These are phyloP conservation scores for Chaetodon trifascialis DNA, from an alignment of 2,113 vertebrate genomes.

Conservation along the genomic window DNA sequence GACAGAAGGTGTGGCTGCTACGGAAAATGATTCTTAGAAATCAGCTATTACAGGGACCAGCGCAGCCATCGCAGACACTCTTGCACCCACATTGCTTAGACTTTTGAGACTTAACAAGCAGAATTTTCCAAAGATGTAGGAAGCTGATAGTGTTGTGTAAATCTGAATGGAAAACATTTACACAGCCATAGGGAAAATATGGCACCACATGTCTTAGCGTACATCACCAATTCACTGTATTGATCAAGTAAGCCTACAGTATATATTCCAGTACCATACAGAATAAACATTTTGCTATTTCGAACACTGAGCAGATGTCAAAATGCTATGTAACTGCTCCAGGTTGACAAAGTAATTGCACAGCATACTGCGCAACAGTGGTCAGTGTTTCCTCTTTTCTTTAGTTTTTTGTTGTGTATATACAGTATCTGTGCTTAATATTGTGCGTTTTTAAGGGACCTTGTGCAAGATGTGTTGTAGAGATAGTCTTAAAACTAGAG, in stretches of 20 bases:
- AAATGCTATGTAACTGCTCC: conserved; percentile 63
- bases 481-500: conserved; percentile 80
- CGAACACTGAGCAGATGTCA: conserved; percentile 62
- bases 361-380: conserved; percentile 69
- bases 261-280: conserved; percentile 69
- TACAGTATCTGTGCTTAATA: conserved; percentile 79
- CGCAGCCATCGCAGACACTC: conserved; percentile 53
- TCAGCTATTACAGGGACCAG: conserved; percentile 68
- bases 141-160: conserved; percentile 51
- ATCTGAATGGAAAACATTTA: conserved; percentile 45
- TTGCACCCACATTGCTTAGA: conserved; percentile 45
- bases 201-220: conserved; percentile 69
- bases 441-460: conserved; percentile 82
- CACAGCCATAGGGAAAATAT: conserved; percentile 40
- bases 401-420: conserved; percentile 73
- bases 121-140: conserved; percentile 74
- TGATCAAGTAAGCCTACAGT: conserved; percentile 55
- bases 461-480: conserved; percentile 83
- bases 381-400: conserved; percentile 65
- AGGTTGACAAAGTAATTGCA: conserved; percentile 77
- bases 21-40: conserved; percentile 34
- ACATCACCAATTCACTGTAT: conserved; percentile 60
- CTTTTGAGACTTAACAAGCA: conserved; percentile 67
- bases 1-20: conserved; percentile 59
- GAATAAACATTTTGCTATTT: conserved; percentile 61